phyloP scores from a whole-genome alignment of 1,140 invertebrate genomes.

The Tetramorium alpestre region DNA sequence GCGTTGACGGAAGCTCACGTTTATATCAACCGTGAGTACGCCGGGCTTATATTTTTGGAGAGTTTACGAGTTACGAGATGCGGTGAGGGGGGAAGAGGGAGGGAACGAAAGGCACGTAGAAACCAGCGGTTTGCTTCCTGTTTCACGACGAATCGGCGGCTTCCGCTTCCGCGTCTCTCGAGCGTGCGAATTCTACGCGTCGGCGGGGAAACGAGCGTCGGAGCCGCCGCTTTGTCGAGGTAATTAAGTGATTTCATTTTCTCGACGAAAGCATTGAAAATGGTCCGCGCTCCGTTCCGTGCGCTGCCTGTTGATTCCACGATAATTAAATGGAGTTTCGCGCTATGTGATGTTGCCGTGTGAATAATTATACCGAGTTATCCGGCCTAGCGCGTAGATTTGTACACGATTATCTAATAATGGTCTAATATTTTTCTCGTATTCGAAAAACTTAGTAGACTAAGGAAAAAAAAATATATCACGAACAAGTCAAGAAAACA shows the following conservation, averaged over 20 bases:
- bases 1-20: slow-evolving; percentile 52
- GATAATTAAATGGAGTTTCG: slow-evolving; percentile 59
- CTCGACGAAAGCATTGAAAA: slow-evolving; percentile 61
- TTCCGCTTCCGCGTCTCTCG: slow-evolving; percentile 56
- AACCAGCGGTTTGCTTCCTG: slow-evolving; percentile 52
- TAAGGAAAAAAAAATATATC: not conserved
- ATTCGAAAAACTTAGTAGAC: not conserved
- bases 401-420: slow-evolving; percentile 18
- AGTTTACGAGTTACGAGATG: slow-evolving; percentile 38
- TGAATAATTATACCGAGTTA: slow-evolving; percentile 54
- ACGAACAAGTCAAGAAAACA: not conserved
- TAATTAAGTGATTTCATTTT: slow-evolving; percentile 62
- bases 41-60: slow-evolving; percentile 27
- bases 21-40: slow-evolving; percentile 33
- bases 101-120: slow-evolving; percentile 19
- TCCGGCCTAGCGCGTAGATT: slow-evolving; percentile 9
- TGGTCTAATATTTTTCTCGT: not conserved
- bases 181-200: slow-evolving; percentile 40
- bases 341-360: slow-evolving; percentile 41
- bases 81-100: not conserved
- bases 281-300: slow-evolving; percentile 43
- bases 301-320: slow-evolving; percentile 55
- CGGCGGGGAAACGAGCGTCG: slow-evolving; percentile 58
- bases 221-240: slow-evolving; percentile 40
- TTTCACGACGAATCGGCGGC: slow-evolving; percentile 53